Percentiles rank a stretch among this genome's conserved stretches.
These are phyloP conservation scores for Ormia ochracea DNA, from an alignment of 2,888 invertebrate species.

Conservation along the genomic window DNA sequence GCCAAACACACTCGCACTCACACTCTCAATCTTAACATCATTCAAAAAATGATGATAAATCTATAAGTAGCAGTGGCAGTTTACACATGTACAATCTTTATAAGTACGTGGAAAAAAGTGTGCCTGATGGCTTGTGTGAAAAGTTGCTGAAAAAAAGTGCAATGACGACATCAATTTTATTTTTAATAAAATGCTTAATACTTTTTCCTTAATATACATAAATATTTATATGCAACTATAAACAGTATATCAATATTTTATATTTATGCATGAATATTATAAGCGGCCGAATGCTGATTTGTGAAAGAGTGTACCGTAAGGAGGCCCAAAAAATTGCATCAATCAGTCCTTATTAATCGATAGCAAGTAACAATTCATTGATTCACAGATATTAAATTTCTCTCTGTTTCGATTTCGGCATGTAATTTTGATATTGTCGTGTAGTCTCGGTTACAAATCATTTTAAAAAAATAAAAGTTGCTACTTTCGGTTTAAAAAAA, in stretches of 20 bases:
- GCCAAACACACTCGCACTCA: conserved; percentile 1
- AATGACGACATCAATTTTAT: conserved; percentile 53
- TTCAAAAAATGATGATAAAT: conserved; percentile 33
- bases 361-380: too few species aligned
- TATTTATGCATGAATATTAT: not conserved
- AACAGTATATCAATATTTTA: not conserved
- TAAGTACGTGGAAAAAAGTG: conserved; percentile 28
- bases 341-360: too few species aligned
- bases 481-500: too few species aligned
- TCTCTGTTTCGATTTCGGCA: too few species aligned
- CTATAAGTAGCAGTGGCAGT: conserved; percentile 26
- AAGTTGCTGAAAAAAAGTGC: conserved; percentile 11
- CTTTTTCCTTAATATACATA: not conserved
- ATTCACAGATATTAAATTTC: too few species aligned
- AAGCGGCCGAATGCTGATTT: too few species aligned
- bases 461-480: too few species aligned
- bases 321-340: too few species aligned
- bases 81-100: not conserved
- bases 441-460: too few species aligned
- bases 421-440: too few species aligned
- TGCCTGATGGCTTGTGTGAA: conserved; percentile 34
- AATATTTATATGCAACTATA: conserved; percentile 3
- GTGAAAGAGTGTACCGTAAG: too few species aligned
- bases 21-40: conserved; percentile 17
- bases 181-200: conserved; percentile 41